phyloP scores from a whole-genome alignment of 2,113 vertebrate species.

The Crotalus tigris region DNA sequence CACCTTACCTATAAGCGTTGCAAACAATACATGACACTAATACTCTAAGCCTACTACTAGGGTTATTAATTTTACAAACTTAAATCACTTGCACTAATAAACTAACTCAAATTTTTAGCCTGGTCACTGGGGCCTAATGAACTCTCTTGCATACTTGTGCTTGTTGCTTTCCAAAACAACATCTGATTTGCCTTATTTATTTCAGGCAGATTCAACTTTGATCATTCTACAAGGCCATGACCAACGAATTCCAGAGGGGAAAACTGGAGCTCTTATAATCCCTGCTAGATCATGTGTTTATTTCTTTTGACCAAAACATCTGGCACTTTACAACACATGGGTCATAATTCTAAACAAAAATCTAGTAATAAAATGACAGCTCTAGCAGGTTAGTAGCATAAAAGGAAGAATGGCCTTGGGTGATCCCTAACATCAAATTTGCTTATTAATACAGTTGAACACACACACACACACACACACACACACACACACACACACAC shows the following conservation, averaged over 20 bases:
- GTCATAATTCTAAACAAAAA: constrained; percentile 49
- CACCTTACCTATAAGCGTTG: not conserved
- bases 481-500: not conserved
- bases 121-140: not conserved
- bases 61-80: not conserved
- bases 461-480: not conserved
- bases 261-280: constrained; percentile 52
- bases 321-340: constrained; percentile 54
- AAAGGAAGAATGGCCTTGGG: constrained; percentile 33
- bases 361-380: constrained; percentile 46
- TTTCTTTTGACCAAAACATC: constrained; percentile 53
- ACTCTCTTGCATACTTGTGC: constrained; percentile 10
- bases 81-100: not conserved
- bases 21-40: not conserved
- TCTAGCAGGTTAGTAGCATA: constrained; percentile 40
- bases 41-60: not conserved
- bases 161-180: constrained; percentile 3
- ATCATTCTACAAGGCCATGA: constrained; percentile 32
- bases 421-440: constrained; percentile 54
- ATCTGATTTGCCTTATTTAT: constrained; percentile 41
- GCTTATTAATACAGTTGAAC: constrained; percentile 64
- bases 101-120: not conserved
- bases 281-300: constrained; percentile 62
- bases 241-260: constrained; percentile 7
- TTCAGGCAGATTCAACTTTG: constrained; percentile 43